These are phyloP conservation scores for Otolemur garnettii DNA, from an alignment of 2,113 vertebrate genomes.

Conservation along the genomic window DNA sequence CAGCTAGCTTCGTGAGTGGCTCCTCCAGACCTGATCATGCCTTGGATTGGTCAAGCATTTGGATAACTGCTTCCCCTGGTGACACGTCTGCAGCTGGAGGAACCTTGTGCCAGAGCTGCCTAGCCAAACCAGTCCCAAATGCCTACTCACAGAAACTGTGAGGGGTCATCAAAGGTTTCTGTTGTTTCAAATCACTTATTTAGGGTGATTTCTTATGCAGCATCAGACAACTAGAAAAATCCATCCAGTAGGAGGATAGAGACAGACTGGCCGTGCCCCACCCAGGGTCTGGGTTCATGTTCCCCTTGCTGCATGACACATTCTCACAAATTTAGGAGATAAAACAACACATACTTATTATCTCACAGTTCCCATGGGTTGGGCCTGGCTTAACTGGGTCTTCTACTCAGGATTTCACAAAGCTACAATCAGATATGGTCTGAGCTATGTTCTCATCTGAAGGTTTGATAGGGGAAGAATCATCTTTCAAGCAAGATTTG, in stretches of 20 bases:
- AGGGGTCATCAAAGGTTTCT: not conserved
- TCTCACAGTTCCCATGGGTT: not conserved
- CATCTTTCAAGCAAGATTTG: not conserved
- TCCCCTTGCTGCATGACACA: not conserved
- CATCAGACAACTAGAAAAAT: not conserved
- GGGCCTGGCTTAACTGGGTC: not conserved
- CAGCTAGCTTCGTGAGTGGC: accelerated
- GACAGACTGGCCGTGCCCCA: not conserved
- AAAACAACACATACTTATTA: not conserved
- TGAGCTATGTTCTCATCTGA: not conserved
- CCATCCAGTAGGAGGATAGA: not conserved
- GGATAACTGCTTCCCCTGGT: not conserved
- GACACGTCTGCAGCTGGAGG: not conserved
- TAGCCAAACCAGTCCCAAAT: not conserved
- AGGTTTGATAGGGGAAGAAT: not conserved
- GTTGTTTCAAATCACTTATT: not conserved
- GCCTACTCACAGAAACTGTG: not conserved
- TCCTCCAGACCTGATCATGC: not conserved
- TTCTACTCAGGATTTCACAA: not conserved
- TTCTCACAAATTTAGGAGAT: not conserved
- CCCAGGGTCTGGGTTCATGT: not conserved
- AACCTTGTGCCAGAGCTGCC: not conserved
- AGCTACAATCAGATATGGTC: not conserved
- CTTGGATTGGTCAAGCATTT: no score
- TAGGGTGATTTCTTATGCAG: not conserved